Conservation (phyloP, 1,140 invertebrate genomes). For the Papilio xuthus region DNA sequence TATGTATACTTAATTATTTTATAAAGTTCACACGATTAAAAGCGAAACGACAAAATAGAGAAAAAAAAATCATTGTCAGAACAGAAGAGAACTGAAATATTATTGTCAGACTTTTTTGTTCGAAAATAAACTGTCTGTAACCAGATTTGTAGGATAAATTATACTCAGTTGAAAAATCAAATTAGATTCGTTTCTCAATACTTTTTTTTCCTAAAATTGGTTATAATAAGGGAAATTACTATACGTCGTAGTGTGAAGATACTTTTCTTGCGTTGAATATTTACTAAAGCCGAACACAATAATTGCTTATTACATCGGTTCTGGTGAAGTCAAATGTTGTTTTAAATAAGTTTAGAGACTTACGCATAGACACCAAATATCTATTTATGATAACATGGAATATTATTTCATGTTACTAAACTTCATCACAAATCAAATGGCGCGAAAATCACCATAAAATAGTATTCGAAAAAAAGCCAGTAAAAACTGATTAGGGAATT, state of each 20-base stretch:
- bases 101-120: not conserved
- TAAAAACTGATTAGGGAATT: not conserved
- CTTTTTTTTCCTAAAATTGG: not conserved
- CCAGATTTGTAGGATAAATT: not conserved
- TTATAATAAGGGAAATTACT: not conserved
- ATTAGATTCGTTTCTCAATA: no score
- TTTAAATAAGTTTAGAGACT: no score
- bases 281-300: no score
- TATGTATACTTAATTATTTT: no score
- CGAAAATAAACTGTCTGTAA: not conserved
- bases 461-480: conserved; percentile 1
- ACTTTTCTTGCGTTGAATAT: not conserved
- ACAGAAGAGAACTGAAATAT: no score
- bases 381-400: not conserved
- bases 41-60: no score
- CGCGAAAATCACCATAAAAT: conserved; percentile 20
- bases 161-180: not conserved
- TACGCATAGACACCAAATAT: no score
- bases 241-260: not conserved
- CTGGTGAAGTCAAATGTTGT: no score
- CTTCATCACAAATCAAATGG: conserved; percentile 1
- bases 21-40: no score
- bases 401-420: not conserved
- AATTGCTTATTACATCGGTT: no score
- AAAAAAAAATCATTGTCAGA: no score